Percentiles rank a stretch among this genome's conserved stretches.
Evolutionary conservation across 2,888 invertebrate genomes (phyloP).

Genomic region (Craniophora ligustri): DNA sequence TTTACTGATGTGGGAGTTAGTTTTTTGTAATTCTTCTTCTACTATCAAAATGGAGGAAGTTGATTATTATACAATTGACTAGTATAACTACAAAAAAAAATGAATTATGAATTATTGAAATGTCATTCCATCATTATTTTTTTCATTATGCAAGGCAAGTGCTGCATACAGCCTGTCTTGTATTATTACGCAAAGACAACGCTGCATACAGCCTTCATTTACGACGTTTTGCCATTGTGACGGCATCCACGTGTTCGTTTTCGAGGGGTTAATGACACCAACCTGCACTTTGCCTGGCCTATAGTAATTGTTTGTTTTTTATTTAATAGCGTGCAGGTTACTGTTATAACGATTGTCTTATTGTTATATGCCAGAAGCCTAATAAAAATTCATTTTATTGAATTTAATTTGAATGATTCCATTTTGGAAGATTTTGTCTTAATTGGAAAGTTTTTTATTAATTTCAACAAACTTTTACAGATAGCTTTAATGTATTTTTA

Average conservation of each 20-base stretch:
- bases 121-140: conserved; percentile 29
- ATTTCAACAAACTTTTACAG: no score
- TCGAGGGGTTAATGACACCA: conserved; percentile 74
- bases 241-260: conserved; percentile 75
- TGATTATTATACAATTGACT: no score
- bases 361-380: neutral
- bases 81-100: neutral
- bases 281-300: conserved; percentile 77
- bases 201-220: conserved; percentile 39
- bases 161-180: conserved; percentile 2
- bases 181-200: conserved; percentile 33
- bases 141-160: conserved; percentile 27
- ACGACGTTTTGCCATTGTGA: conserved; percentile 37
- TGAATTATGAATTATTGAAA: neutral
- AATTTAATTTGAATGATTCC: neutral
- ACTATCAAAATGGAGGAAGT: no score
- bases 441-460: neutral
- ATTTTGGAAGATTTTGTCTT: neutral
- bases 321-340: conserved; percentile 34
- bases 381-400: neutral
- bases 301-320: conserved; percentile 60
- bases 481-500: no score
- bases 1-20: conserved; percentile 21
- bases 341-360: neutral
- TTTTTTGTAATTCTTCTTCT: conserved; percentile 4